Evolutionary conservation across 2,113 vertebrate genomes (phyloP).

Genomic region (Gallinago paraguaiae): DNA sequence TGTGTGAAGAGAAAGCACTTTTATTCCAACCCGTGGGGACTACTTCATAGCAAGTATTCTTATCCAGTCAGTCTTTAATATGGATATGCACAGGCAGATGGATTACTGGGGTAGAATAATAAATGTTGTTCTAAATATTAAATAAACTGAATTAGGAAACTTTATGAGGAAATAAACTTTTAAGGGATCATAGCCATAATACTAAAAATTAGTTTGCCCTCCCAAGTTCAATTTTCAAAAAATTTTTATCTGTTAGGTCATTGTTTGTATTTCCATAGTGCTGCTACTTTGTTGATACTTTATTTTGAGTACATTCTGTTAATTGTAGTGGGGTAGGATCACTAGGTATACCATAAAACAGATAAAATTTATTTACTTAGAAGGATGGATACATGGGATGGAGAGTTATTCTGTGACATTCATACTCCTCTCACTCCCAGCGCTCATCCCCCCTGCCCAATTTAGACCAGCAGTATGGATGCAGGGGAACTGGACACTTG

Average conservation of each 20-base stretch:
- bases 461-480: not conserved
- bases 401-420: not conserved
- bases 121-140: not conserved
- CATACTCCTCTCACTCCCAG: not conserved
- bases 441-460: accelerated
- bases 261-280: not conserved
- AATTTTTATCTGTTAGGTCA: not conserved
- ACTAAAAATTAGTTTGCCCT: not conserved
- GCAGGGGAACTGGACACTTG: not conserved
- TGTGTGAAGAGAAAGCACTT: not conserved
- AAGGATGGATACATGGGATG: not conserved
- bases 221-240: not conserved
- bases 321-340: not conserved
- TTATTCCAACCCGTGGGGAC: not conserved
- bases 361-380: not conserved
- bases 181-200: not conserved
- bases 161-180: not conserved
- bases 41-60: not conserved
- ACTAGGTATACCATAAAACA: not conserved
- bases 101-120: not conserved
- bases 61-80: not conserved
- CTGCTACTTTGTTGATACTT: not conserved
- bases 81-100: not conserved
- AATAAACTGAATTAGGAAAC: slow-evolving; percentile 18
- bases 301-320: not conserved